These are phyloP conservation scores for Hermatobates lingyangjiaoensis DNA, from an alignment of 1,140 invertebrate species.

Conservation along the genomic window DNA sequence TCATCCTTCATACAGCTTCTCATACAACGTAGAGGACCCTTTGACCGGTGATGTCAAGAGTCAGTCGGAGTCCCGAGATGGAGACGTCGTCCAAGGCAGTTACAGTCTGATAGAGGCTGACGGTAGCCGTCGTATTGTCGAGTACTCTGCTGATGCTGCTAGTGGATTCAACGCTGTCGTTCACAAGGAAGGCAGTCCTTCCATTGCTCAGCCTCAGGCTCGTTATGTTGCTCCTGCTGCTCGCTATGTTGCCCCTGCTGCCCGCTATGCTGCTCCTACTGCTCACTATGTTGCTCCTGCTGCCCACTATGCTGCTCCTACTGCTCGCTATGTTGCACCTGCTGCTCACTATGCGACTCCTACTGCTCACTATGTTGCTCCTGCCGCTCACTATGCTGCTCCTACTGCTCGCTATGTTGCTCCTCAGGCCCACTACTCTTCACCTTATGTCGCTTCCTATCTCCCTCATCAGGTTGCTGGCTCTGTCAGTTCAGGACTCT, in stretches of 20 bases:
- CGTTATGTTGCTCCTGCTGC: background rate
- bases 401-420: slow-evolving; percentile 5
- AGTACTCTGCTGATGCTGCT: slow-evolving; percentile 25
- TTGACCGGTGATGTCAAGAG: slow-evolving; percentile 14
- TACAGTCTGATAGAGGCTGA: slow-evolving; percentile 23
- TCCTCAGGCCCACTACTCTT: slow-evolving; percentile 21
- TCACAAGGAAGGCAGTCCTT: background rate
- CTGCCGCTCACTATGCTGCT: slow-evolving; percentile 3
- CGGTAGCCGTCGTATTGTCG: slow-evolving; percentile 24
- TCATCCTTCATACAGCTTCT: slow-evolving; percentile 28
- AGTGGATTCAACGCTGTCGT: slow-evolving; percentile 22
- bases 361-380: background rate
- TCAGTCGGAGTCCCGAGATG: slow-evolving; percentile 11
- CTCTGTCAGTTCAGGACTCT: background rate
- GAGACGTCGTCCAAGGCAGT: slow-evolving; percentile 21
- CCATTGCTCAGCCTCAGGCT: background rate
- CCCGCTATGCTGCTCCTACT: background rate
- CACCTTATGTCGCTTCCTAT: slow-evolving; percentile 29
- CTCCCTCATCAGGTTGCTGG: slow-evolving; percentile 24
- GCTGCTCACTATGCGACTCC: background rate
- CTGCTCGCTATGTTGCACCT: background rate
- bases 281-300: background rate
- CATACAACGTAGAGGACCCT: slow-evolving; percentile 11
- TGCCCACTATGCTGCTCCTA: background rate
- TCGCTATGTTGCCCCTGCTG: background rate